Percentiles rank a stretch among this genome's conserved stretches.
Evolutionary conservation across 2,888 invertebrate species (phyloP).

Genomic region (Sarcophaga subvicina): DNA sequence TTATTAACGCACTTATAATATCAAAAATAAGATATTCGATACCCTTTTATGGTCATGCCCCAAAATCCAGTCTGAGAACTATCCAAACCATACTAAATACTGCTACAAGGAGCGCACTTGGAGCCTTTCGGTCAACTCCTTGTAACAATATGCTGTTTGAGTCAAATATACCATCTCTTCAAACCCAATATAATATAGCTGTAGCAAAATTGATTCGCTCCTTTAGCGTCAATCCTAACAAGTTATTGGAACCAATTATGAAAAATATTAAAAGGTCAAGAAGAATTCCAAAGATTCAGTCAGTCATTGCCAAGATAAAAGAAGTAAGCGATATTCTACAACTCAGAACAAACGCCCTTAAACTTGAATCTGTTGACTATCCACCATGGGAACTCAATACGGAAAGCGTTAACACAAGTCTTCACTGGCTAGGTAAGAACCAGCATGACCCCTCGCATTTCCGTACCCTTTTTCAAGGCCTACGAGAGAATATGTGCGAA

Average conservation of each 20-base stretch:
- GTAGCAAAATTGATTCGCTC: background rate
- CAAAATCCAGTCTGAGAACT: background rate
- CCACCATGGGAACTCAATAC: background rate
- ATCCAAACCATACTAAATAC: background rate
- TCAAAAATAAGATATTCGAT: slow-evolving; percentile 7
- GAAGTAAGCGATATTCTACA: background rate
- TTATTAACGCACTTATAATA: background rate
- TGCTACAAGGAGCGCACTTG: background rate
- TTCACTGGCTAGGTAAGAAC: background rate
- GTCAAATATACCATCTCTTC: too few species aligned
- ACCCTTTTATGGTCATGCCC: background rate
- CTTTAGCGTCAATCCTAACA: background rate
- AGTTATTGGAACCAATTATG: background rate
- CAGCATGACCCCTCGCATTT: background rate
- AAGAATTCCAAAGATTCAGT: background rate
- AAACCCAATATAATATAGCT: too few species aligned
- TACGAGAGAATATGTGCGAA: background rate
- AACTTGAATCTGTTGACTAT: background rate
- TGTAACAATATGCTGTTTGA: background rate
- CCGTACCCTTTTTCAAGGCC: background rate
- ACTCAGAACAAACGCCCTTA: background rate
- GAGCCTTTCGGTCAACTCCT: background rate
- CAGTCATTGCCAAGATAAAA: background rate
- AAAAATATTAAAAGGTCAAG: background rate
- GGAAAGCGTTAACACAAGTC: background rate